Evolutionary conservation across 2,113 vertebrate species (phyloP).

Genomic region (Clupea harengus): DNA sequence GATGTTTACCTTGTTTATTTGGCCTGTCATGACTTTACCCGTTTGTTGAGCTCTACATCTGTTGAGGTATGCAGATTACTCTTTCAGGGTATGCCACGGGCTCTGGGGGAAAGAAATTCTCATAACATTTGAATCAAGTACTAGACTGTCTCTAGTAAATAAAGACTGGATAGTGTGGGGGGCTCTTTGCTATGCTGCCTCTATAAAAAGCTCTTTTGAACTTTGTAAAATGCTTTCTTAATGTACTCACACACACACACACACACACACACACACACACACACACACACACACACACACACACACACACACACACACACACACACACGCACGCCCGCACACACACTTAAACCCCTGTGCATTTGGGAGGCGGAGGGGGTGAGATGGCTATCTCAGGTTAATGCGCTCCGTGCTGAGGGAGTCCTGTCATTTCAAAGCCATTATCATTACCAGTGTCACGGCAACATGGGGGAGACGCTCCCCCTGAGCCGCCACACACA

Average conservation of each 20-base stretch:
- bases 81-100: background rate
- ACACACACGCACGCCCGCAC: background rate
- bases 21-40: background rate
- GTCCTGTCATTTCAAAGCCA: slow-evolving; percentile 8
- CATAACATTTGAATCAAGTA: background rate
- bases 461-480: background rate
- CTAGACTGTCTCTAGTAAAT: background rate
- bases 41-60: background rate
- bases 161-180: background rate
- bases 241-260: background rate
- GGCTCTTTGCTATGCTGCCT: background rate
- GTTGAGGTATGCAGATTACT: background rate
- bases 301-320: background rate
- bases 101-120: background rate
- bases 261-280: background rate
- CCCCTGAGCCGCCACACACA: background rate
- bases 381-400: slow-evolving; percentile 8
- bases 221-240: background rate
- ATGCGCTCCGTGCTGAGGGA: background rate
- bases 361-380: background rate
- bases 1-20: background rate
- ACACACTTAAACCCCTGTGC: background rate
- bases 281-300: background rate
- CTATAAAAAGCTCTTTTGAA: background rate
- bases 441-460: slow-evolving; percentile 2